These are phyloP conservation scores for Saimiri boliviensis DNA, from an alignment of 2,113 vertebrate species.

Conservation along the genomic window DNA sequence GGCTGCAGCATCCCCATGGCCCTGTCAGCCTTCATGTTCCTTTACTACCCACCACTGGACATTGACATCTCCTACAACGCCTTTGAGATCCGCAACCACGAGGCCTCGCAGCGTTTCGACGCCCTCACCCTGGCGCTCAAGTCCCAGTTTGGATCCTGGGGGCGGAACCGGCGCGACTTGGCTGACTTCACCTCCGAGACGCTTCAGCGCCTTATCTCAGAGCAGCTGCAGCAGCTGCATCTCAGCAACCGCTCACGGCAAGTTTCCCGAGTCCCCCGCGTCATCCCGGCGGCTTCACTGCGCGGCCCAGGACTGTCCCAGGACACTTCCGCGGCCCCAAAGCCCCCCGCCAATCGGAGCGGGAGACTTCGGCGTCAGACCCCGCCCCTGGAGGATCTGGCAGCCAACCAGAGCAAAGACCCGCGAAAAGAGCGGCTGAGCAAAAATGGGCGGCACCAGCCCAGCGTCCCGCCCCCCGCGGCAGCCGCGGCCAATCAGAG, in stretches of 20 bases:
- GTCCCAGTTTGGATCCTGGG: conserved; percentile 96
- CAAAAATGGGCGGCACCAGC: background rate
- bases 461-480: background rate
- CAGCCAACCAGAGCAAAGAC: conserved; percentile 45
- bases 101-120: conserved; percentile 95
- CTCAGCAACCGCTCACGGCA: conserved; percentile 67
- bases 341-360: background rate
- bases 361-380: background rate
- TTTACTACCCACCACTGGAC: conserved; percentile 94
- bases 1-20: conserved; percentile 90
- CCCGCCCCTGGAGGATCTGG: background rate
- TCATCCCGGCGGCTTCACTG: accelerated
- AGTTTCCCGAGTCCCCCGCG: accelerated
- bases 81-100: conserved; percentile 97
- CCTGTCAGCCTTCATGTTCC: conserved; percentile 93
- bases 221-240: conserved; percentile 86
- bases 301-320: background rate
- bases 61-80: conserved; percentile 99
- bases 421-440: accelerated
- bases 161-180: conserved; percentile 91
- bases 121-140: conserved; percentile 94
- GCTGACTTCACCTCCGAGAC: conserved; percentile 89
- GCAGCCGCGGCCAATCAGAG: conserved; percentile 53
- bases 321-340: accelerated
- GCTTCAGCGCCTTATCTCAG: conserved; percentile 89